A percentile compares a stretch with the other conserved stretches of the same genome.
These are phyloP conservation scores for Pseudanteris insignis DNA, from an alignment of 2,888 invertebrate species.

Conservation along the genomic window DNA sequence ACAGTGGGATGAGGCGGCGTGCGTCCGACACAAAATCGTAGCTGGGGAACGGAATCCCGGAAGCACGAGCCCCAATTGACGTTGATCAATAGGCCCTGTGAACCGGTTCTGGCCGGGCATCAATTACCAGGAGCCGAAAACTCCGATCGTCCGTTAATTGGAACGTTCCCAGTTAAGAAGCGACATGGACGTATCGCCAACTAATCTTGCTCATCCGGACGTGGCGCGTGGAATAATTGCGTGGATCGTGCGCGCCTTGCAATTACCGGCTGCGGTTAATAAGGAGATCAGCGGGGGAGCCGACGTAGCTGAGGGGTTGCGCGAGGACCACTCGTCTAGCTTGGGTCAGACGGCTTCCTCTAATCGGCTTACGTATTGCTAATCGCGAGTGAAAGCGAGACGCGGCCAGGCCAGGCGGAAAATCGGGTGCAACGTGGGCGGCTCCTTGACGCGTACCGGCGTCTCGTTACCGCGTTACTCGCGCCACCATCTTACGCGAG, in stretches of 20 bases:
- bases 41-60: conserved; percentile 23
- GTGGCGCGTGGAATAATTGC: conserved; percentile 61
- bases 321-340: no score
- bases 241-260: conserved; percentile 56
- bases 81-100: conserved; percentile 24
- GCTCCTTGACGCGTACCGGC: conserved; percentile 30
- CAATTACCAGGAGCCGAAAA: conserved; percentile 25
- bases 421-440: conserved; percentile 26
- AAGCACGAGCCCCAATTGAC: conserved; percentile 32
- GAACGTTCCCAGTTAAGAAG: conserved; percentile 32
- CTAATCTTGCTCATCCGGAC: conserved; percentile 64
- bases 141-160: conserved; percentile 22
- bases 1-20: no score
- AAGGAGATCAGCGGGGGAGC: conserved; percentile 66
- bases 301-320: no score
- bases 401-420: conserved; percentile 24
- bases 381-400: conserved; percentile 59
- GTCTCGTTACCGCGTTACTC: conserved; percentile 36
- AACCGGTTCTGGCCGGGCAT: conserved; percentile 23
- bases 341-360: conserved; percentile 54
- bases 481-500: conserved; percentile 20
- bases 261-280: conserved; percentile 66
- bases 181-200: conserved; percentile 38
- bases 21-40: conserved; percentile 20
- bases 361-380: conserved; percentile 65